phyloP scores from a whole-genome alignment of 2,797 vertebrate species.

The Artibeus lituratus region DNA sequence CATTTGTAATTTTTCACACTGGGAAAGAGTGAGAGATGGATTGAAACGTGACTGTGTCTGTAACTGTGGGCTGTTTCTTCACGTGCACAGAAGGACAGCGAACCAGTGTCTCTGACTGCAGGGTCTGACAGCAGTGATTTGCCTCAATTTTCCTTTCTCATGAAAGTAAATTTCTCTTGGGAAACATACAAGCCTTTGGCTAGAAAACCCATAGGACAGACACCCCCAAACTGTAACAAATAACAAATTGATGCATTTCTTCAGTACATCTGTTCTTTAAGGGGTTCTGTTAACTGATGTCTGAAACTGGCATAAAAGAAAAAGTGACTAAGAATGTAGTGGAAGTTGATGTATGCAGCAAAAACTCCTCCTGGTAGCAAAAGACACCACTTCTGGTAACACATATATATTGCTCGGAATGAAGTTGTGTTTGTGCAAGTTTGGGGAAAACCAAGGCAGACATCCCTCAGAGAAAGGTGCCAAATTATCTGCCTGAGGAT shows the following conservation, averaged over 20 bases:
- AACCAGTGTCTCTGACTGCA: constrained; percentile 73
- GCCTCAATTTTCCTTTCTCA: constrained; percentile 76
- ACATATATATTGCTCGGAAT: not conserved
- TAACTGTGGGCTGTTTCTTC: constrained; percentile 72
- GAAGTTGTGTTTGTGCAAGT: not conserved
- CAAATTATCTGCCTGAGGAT: not conserved
- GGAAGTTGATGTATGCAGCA: constrained; percentile 65
- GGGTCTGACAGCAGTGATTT: constrained; percentile 72
- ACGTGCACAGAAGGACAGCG: constrained; percentile 67
- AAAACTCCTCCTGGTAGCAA: constrained; percentile 65
- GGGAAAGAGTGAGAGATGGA: constrained; percentile 78
- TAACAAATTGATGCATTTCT: constrained; percentile 72
- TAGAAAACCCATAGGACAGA: constrained; percentile 77
- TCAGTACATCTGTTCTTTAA: constrained; percentile 77
- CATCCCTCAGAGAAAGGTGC: not conserved
- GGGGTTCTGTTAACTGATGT: constrained; percentile 69
- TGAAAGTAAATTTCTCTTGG: constrained; percentile 81
- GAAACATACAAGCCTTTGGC: constrained; percentile 78
- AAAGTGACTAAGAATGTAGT: constrained; percentile 56
- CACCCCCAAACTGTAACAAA: constrained; percentile 77
- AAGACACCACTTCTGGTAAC: constrained; percentile 6
- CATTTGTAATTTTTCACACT: constrained; percentile 81
- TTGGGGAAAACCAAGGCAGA: not conserved
- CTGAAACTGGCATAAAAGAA: constrained; percentile 67
- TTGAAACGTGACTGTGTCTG: constrained; percentile 61